Conservation (phyloP, 2,888 invertebrate species). For the Lottia scabra region DNA sequence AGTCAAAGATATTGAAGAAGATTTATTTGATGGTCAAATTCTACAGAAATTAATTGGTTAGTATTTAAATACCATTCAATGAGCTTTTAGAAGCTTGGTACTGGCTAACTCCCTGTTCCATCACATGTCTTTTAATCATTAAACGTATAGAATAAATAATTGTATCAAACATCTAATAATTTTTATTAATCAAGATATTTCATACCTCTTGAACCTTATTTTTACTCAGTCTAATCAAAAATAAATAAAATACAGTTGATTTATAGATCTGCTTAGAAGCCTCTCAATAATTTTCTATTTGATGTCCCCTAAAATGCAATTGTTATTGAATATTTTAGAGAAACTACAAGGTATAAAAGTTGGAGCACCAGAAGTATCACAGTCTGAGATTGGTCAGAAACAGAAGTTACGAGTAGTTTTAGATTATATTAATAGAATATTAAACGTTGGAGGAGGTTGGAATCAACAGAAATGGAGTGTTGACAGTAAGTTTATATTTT, state of each 20-base stretch:
- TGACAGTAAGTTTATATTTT: conserved; percentile 72
- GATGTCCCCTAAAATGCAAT: conserved; percentile 7
- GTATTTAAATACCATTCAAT: too few relatives aligned
- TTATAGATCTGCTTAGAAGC: too few relatives aligned
- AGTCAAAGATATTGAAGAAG: conserved; percentile 95
- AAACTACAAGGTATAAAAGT: conserved; percentile 88
- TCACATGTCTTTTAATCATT: too few relatives aligned
- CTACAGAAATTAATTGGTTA: conserved; percentile 77
- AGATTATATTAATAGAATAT: conserved; percentile 86
- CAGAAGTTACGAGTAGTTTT: conserved; percentile 93
- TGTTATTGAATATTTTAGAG: conserved; percentile 69
- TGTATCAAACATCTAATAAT: too few relatives aligned
- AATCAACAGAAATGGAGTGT: conserved; percentile 95
- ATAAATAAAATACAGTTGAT: too few relatives aligned
- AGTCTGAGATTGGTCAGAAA: conserved; percentile 88
- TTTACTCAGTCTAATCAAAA: neutral
- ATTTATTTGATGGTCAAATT: conserved; percentile 96
- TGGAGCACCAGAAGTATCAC: conserved; percentile 98
- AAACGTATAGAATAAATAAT: too few relatives aligned
- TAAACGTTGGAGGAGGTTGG: conserved; percentile 72
- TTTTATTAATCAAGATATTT: too few relatives aligned
- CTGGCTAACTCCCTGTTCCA: too few relatives aligned
- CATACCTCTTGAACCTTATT: neutral
- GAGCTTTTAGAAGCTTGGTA: too few relatives aligned
- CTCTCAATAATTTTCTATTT: neutral